Percentiles rank a stretch among this genome's conserved stretches.
These are phyloP conservation scores for Isaurus tuberculatus DNA, from an alignment of 92 coral and sea anemone genomes.

Conservation along the genomic window DNA sequence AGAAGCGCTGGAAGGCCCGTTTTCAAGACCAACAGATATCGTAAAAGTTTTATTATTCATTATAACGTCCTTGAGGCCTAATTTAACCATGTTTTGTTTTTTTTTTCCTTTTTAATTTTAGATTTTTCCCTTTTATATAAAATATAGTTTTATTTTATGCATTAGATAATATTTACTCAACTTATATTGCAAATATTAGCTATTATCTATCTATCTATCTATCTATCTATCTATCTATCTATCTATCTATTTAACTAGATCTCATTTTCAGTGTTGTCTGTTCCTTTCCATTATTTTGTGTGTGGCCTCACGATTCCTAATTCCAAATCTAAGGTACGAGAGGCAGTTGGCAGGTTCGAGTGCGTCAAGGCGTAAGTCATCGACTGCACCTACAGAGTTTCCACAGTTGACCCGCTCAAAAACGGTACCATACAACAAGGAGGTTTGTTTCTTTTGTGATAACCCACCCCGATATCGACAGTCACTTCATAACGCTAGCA, in stretches of 20 bases:
- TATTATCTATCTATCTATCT: not conserved
- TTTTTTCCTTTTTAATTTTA: not conserved
- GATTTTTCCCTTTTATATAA: too few relatives aligned
- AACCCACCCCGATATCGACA: constrained; percentile 46
- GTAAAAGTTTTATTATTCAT: not conserved
- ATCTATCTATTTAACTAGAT: not conserved
- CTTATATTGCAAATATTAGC: not conserved
- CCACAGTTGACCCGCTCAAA: constrained; percentile 69
- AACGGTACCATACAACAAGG: constrained; percentile 63
- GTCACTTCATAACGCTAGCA: constrained; percentile 21
- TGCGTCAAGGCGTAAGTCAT: constrained; percentile 60
- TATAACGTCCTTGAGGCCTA: not conserved
- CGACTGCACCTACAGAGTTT: constrained; percentile 36
- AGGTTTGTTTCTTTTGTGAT: constrained; percentile 73
- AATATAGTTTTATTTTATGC: too few relatives aligned
- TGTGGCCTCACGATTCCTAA: not conserved
- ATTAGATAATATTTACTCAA: not conserved
- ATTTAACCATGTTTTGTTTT: not conserved
- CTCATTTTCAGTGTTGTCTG: constrained; percentile 11
- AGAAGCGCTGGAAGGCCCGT: not conserved
- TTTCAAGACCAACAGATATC: not conserved
- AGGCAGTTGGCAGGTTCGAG: constrained; percentile 67
- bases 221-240: not conserved
- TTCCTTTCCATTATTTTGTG: constrained; percentile 1
- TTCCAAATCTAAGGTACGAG: constrained; percentile 48